phyloP scores from a whole-genome alignment of 2,888 invertebrate species.

The Platycnemis pennipes region DNA sequence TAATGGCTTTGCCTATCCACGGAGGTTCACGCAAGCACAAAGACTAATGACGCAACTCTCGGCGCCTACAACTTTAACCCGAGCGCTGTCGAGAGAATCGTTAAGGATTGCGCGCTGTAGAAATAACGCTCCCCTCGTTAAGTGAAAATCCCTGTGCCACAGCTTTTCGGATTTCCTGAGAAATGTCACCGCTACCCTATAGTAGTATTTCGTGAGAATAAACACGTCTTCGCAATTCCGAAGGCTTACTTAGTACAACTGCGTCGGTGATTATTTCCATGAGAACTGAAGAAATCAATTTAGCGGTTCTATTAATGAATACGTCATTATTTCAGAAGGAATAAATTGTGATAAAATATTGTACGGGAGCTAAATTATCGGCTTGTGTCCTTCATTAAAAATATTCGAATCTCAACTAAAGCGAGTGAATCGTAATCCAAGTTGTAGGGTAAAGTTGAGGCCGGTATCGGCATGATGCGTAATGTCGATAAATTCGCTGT shows the following conservation, averaged over 20 bases:
- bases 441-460: too few species aligned
- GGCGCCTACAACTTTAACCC: too few species aligned
- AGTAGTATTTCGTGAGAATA: background rate
- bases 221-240: background rate
- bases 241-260: background rate
- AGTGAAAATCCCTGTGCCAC: background rate
- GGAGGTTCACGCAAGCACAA: background rate
- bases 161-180: background rate
- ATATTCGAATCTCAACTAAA: too few species aligned
- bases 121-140: background rate
- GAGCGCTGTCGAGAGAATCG: too few species aligned
- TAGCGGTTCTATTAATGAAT: background rate
- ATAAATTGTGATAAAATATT: too few species aligned
- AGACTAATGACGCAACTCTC: slow-evolving; percentile 7
- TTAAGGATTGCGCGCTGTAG: background rate
- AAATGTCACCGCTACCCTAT: background rate
- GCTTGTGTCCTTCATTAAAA: too few species aligned
- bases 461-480: too few species aligned
- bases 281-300: background rate
- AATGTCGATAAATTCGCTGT: too few species aligned
- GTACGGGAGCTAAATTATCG: too few species aligned
- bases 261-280: background rate
- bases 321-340: background rate
- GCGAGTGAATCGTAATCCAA: too few species aligned
- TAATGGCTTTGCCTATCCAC: background rate